These are phyloP conservation scores for Paralichthys olivaceus DNA, from an alignment of 2,113 vertebrate species.

Conservation along the genomic window DNA sequence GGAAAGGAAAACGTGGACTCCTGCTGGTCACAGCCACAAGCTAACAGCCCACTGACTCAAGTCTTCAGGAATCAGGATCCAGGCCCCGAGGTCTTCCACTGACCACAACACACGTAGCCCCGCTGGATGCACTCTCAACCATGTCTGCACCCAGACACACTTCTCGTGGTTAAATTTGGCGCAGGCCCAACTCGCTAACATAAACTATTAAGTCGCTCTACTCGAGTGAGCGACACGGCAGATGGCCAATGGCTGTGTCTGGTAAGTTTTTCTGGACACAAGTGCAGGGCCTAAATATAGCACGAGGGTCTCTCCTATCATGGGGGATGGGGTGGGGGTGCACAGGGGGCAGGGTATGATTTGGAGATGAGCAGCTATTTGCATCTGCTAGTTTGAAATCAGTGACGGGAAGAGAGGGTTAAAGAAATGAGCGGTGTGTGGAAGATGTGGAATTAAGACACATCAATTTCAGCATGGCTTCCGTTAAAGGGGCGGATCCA, in stretches of 20 bases:
- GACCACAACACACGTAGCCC: conserved; percentile 54
- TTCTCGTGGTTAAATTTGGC: conserved; percentile 75
- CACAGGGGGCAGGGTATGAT: conserved; percentile 53
- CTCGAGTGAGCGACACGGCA: conserved; percentile 71
- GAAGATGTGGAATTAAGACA: too few species aligned
- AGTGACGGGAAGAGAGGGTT: conserved; percentile 21
- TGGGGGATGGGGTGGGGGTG: conserved; percentile 13
- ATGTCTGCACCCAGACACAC: conserved; percentile 40
- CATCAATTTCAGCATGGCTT: too few species aligned
- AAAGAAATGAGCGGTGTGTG: neutral
- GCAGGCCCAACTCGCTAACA: conserved; percentile 68
- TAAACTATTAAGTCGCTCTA: conserved; percentile 70
- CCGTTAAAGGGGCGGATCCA: too few species aligned
- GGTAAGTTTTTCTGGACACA: conserved; percentile 59
- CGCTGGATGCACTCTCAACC: conserved; percentile 59
- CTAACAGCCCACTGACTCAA: conserved; percentile 3
- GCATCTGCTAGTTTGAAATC: conserved; percentile 55
- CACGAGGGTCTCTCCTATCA: conserved; percentile 76
- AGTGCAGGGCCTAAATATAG: conserved; percentile 79
- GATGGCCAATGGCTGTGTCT: conserved; percentile 68
- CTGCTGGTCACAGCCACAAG: conserved; percentile 42
- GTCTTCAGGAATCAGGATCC: conserved; percentile 45
- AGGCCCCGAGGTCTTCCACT: conserved; percentile 54
- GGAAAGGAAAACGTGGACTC: conserved; percentile 64
- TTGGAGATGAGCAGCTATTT: conserved; percentile 69